Evolutionary conservation across 2,888 invertebrate genomes (phyloP).

Genomic region (Luperina testacea): DNA sequence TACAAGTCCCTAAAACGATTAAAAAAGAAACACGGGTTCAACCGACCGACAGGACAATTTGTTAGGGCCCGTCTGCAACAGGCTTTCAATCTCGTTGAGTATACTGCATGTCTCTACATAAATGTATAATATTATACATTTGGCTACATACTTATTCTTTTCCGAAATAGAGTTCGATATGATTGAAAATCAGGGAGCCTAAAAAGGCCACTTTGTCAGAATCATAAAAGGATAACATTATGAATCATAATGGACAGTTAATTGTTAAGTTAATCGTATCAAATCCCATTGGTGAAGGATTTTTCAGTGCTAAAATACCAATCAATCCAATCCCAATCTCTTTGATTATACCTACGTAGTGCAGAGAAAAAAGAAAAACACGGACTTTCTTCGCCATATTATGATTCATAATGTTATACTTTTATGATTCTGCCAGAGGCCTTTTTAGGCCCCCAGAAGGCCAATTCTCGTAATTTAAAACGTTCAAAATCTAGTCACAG

Average conservation of each 20-base stretch:
- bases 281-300: too few relatives aligned
- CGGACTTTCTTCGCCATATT: too few relatives aligned
- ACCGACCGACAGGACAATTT: slow-evolving; percentile 60
- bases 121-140: neutral
- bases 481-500: neutral
- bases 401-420: too few relatives aligned
- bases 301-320: too few relatives aligned
- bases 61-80: slow-evolving; percentile 62
- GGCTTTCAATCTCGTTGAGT: slow-evolving; percentile 66
- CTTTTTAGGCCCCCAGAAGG: neutral
- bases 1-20: slow-evolving; percentile 39
- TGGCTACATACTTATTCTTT: neutral
- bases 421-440: too few relatives aligned
- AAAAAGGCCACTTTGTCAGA: too few relatives aligned
- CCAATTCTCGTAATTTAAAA: neutral
- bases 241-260: too few relatives aligned
- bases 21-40: slow-evolving; percentile 40
- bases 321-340: too few relatives aligned
- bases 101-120: slow-evolving; percentile 32
- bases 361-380: too few relatives aligned
- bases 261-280: too few relatives aligned
- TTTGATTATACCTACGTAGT: too few relatives aligned
- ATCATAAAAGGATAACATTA: too few relatives aligned
- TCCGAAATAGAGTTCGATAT: neutral
- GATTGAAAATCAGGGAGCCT: neutral